Base-by-base conservation (phyloP, 1,140 invertebrate genomes). In the Formica selysi region DNA sequence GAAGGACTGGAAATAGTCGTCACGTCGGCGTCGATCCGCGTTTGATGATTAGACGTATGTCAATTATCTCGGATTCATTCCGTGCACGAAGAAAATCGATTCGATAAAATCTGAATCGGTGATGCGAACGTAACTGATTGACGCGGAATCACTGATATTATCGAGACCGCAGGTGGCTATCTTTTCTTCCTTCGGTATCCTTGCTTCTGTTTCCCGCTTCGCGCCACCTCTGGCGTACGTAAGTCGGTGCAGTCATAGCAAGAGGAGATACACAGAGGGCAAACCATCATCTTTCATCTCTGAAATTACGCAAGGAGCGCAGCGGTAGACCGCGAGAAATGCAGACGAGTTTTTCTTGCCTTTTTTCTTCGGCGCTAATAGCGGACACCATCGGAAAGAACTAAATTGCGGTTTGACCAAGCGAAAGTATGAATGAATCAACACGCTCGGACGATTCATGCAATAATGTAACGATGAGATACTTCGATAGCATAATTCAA, bases 261-360 rank as follows among this genome's bases (percentile, higher is more conserved):
- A 68, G 41, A 54, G 59, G 7, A 57, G 51, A 10, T 38, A n/a
- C 51, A 38, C 51, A 22, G 2, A 44, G 36, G 19, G 36, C 44
- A 36, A 41, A 54, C 48, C 48, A 29, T 38, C 54, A 36, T 48
- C 68, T 83, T 83, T 83, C 78, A 62, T 80, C 54, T 62, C 22
- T 71, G 51, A n/a, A 71, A 81, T 86, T 70, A 41, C 64, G 16
- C 38, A 32, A 64, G 10, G 51, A 54, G 41, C 48, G 38, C 38
- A 61, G 62, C 44, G 62, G 62, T 79, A 83, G n/a, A 70, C 65
- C 78, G 22, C 51, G 65, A 62, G 8, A 61, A 36, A 29, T 44
- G 22, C 44, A 6, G 16, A 51, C 41, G 32, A 16, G 0, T 71
- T 13, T 29, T 44, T n/a, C 26, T 54, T 32, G 4, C 19, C 26